Evolutionary conservation across 1,140 invertebrate species (phyloP).

Genomic region (Helicoverpa armigera): DNA sequence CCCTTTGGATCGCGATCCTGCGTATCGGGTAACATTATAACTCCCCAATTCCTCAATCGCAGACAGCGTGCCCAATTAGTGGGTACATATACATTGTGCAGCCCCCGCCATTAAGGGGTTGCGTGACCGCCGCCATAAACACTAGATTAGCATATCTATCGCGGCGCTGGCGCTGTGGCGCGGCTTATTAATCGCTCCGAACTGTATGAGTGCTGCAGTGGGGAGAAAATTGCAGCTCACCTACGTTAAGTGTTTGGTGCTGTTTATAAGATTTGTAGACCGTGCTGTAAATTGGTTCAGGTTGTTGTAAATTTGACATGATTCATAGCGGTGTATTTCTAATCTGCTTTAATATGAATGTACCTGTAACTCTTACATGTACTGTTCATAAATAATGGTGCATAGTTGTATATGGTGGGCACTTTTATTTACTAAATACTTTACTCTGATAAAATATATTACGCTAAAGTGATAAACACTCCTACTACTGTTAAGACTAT

Average conservation of each 20-base stretch:
- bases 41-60: conserved; percentile 21
- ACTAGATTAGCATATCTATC: conserved; percentile 50
- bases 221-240: conserved; percentile 10
- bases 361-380: too few species aligned
- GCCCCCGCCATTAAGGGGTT: conserved; percentile 23
- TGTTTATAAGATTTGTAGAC: neutral
- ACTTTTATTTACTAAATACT: too few species aligned
- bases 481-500: too few species aligned
- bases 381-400: too few species aligned
- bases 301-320: too few species aligned
- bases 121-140: conserved; percentile 49
- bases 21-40: neutral
- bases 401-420: too few species aligned
- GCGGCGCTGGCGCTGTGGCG: conserved; percentile 14
- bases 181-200: conserved; percentile 21
- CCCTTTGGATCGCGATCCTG: too few species aligned
- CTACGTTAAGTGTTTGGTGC: conserved; percentile 16
- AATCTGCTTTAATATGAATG: too few species aligned
- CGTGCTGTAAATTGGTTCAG: neutral
- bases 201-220: conserved; percentile 16
- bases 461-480: too few species aligned
- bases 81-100: conserved; percentile 5
- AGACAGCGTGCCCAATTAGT: conserved; percentile 34
- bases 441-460: too few species aligned
- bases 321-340: too few species aligned